Evolutionary conservation across 2,113 vertebrate genomes (phyloP), one percentile per base, ranked within the genome.

Genomic region (Puntigrus tetrazona): DNA sequence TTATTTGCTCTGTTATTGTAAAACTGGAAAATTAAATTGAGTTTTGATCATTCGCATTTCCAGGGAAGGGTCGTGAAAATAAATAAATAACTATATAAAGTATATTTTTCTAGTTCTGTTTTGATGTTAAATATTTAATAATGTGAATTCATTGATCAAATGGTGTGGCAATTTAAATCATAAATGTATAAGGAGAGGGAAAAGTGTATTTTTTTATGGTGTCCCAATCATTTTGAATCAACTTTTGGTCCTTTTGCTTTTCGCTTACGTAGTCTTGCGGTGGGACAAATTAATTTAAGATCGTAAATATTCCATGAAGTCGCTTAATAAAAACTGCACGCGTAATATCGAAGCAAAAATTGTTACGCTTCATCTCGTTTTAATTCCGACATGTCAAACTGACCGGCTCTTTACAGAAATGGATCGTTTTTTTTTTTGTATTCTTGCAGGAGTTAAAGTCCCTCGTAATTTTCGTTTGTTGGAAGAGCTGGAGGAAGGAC

Each of bases 401-500:
- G 10, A 20, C 18, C 18, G 4, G 63, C 31, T 36, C 1, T 43
- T 18, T 34, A 14, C 9, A 76, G 47, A 69, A 34, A 41, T n/a
- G n/a, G n/a, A n/a, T n/a, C n/a, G n/a, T n/a, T n/a, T n/a, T n/a
- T n/a, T 25, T 82, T 7, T 57, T 0, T 50, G n/a, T 1, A 20
- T 76, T 41, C 69, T 76, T 50, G 34, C 87, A 97, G 95, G 93
- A 94, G 96, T 98, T 95, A 98, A 96, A 96, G 96, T 99, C 94
- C n/a, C 98, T 95, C 97, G 98, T 94, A 99, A 99, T 96, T 99
- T 99, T 94, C 96, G 97, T 92, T 96, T 99, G 93, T 96, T 99
- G 97, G 98, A 99, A 93, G 98, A 99, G 94, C 96, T 99, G 92
- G 98, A 99, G 95, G 98, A 99, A 88, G 98, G 98, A 76, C 98